Percentiles rank a stretch among this genome's conserved stretches.
phyloP scores from a whole-genome alignment of 2,113 vertebrate species.

The Vicugna pacos region DNA sequence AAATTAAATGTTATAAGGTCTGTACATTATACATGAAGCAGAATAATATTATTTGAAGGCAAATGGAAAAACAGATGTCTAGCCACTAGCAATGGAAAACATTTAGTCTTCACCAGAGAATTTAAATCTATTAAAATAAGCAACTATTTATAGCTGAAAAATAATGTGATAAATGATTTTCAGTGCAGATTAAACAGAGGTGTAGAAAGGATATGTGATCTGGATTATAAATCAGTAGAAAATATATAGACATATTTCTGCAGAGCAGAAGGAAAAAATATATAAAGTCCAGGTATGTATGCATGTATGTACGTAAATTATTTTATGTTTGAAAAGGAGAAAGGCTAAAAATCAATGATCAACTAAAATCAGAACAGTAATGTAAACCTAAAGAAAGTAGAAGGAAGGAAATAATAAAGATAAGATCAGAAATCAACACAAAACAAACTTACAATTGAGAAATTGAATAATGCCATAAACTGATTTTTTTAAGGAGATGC shows the following conservation, averaged over 20 bases:
- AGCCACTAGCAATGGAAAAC: background rate
- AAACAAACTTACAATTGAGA: background rate
- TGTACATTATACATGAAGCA: background rate
- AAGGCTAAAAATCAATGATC: background rate
- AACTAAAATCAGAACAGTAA: background rate
- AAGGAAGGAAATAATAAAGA: background rate
- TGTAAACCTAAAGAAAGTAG: background rate
- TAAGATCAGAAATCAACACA: background rate
- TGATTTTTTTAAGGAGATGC: background rate
- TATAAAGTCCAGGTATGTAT: background rate
- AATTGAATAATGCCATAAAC: background rate
- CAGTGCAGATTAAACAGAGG: background rate
- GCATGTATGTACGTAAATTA: background rate
- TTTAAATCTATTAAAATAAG: background rate
- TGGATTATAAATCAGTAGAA: background rate
- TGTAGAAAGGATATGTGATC: background rate
- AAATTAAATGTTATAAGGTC: background rate
- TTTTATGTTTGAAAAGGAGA: conserved; percentile 13
- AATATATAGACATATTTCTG: background rate
- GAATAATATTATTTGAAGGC: background rate
- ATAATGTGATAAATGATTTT: background rate
- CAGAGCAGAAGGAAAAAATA: background rate
- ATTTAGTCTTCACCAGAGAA: background rate
- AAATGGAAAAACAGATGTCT: background rate
- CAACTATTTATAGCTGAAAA: background rate